Percentiles rank a stretch among this genome's conserved stretches.
Conservation (phyloP, 2,113 vertebrate species). For the Leiothrix lutea region DNA sequence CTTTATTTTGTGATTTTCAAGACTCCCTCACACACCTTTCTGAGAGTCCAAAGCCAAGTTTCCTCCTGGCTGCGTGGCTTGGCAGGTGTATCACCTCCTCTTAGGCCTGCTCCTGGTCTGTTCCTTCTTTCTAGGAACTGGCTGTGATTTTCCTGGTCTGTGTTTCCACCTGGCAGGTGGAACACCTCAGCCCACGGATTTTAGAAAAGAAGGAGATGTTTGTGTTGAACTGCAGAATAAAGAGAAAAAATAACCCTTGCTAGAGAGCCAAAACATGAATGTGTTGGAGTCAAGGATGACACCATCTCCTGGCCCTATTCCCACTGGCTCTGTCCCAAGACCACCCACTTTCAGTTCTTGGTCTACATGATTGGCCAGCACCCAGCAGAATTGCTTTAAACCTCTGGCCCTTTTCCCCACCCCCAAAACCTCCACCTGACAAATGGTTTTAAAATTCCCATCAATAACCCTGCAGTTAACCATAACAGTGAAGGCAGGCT, state of each 20-base stretch:
- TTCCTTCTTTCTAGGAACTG: not conserved
- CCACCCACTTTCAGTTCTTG: constrained; percentile 26
- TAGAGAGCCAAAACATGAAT: not conserved
- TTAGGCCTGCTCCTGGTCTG: not conserved
- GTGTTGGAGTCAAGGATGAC: constrained; percentile 40
- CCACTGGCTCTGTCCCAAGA: constrained; percentile 25
- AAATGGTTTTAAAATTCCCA: not conserved
- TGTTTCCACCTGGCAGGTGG: not conserved
- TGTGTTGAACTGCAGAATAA: constrained; percentile 11
- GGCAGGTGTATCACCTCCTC: not conserved
- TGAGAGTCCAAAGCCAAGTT: not conserved
- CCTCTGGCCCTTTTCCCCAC: not conserved
- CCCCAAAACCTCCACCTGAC: not conserved
- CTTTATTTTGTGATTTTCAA: not conserved
- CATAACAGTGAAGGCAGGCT: not conserved
- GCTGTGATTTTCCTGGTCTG: not conserved
- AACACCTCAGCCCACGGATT: not conserved
- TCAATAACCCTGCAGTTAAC: constrained; percentile 19
- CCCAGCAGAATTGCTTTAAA: not conserved
- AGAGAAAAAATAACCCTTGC: constrained; percentile 11
- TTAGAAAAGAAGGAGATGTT: not conserved
- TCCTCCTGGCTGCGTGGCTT: not conserved
- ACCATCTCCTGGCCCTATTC: constrained; percentile 32
- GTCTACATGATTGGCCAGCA: not conserved
- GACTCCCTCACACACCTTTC: not conserved